Base-by-base conservation (phyloP, 2,113 vertebrate genomes). In the Marmota flaviventris region DNA sequence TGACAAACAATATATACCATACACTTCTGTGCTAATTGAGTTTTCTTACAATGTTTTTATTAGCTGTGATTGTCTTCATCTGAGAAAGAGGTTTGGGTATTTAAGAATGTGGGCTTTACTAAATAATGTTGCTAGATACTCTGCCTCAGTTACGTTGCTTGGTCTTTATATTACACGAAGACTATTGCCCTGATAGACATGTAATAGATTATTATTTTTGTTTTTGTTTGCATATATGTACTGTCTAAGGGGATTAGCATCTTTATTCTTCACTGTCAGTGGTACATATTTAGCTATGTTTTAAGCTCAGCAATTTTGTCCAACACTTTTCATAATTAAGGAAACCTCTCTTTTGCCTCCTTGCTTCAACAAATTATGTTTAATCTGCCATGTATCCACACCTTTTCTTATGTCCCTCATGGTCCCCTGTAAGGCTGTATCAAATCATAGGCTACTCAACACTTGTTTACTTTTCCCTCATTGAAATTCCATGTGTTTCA, bases 371-470 rank as follows among this genome's bases (percentile, higher is more conserved):
- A 32, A 53, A 69, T 61, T 61, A 61, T 3, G 25, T 61, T 61
- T 61, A 61, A 61, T 61, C 58, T 56, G 16, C 17, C 4, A 10
- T 42, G 0, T 8, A 32, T 67, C 83, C 45, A 75, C 42, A 84
- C 82, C 1, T 69, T 86, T 95, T 65, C 7, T 69, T 91, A 5
- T 32, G 4, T 85, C 14, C 24, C 9, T 45, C 53, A 29, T 95
- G 45, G 32, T 11, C 20, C 9, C 73, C 51, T 37, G 24, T 39
- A 51, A 87, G n/a, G 27, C 32, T 82, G 18, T 85, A 45, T 3
- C 72, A 97, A 82, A 63, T 85, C 34, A 76, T 34, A 90, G 65
- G 39, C 11, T 93, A 75, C 53, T 94, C 10, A 20, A 81, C 27
- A 88, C 0, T 70, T 34, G 2, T 65, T 79, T 90, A 29, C 37